Conservation (phyloP, 2,888 invertebrate genomes). For the Sinodicranocentrus sp. region DNA sequence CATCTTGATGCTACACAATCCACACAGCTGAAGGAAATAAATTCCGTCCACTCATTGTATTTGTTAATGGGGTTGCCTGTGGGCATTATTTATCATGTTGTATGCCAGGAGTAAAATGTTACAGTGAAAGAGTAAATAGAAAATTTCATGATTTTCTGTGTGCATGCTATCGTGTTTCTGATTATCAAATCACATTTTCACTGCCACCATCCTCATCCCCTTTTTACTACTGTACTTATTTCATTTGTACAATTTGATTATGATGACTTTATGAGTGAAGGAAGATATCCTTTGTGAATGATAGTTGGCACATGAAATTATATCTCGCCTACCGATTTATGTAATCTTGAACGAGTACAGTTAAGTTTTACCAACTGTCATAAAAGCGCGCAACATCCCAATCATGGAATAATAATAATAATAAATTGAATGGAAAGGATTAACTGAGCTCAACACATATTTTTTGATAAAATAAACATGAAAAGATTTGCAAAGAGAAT, state of each 20-base stretch:
- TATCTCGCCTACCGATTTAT: background rate
- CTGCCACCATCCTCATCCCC: too few species aligned
- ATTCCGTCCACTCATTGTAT: conserved; percentile 26
- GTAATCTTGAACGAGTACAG: conserved; percentile 5
- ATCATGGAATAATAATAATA: conserved; percentile 13
- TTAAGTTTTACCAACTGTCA: background rate
- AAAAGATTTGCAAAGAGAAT: conserved; percentile 9
- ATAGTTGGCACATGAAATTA: background rate
- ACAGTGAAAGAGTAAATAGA: too few species aligned
- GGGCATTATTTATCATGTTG: conserved; percentile 24
- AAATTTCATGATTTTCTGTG: too few species aligned
- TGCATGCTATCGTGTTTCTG: too few species aligned
- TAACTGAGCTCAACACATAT: background rate
- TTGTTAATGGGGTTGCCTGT: conserved; percentile 27
- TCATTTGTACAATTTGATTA: too few species aligned
- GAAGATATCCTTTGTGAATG: too few species aligned
- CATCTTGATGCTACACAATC: too few species aligned
- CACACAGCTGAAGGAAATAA: too few species aligned
- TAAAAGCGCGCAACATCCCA: background rate
- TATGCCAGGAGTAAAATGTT: background rate
- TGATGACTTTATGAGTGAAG: too few species aligned
- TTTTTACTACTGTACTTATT: too few species aligned
- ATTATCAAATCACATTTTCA: too few species aligned
- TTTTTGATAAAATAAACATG: background rate
- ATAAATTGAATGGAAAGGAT: too few species aligned